Evolutionary conservation across 2,888 invertebrate genomes (phyloP), one percentile per base, ranked within the genome.

Genomic region (Byasa hedistus): DNA sequence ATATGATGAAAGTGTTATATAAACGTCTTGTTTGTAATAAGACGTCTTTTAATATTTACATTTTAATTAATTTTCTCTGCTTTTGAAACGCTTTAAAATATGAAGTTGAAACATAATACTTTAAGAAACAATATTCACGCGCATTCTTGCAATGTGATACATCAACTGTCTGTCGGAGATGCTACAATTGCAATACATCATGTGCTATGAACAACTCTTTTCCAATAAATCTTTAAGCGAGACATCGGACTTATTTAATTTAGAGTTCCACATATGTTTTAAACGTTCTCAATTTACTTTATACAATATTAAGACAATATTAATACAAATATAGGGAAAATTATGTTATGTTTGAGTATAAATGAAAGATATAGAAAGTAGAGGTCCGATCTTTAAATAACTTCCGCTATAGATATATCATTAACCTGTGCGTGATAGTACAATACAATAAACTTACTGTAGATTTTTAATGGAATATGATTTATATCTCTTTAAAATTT

Each of bases 141-240:
- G 44, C 54, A 39, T 44, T 57, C 66, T 66, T 62, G 66, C 52
- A 62, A 62, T 32, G 44, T 66, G 62, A 66, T 66, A 54, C 62
- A 58, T 66, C 62, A 66, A 54, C 58, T 27, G 52, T 66, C 66
- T 39, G 52, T 66, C 66, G 54, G 54, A 58, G 54, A 54, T 21
- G 32, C 54, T 48, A 58, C 44, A 51, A 32, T n/a, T 58, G 62
- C 61, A 66, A 66, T 66, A 32, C 57, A 66, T 66, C 66, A 66
- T 23, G 54, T 22, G 66, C 57, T 57, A 66, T 62, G 44, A 62
- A 54, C 62, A 27, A 54, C 62, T 66, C 58, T 39, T 57, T 61
- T 57, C 57, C 61, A 66, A 66, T 66, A 66, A 66, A 44, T 65
- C 65, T 66, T 57, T 32, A 21, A 64, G 54, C 10, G 21, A 22